Evolutionary conservation across 2,797 vertebrate genomes (phyloP).

Genomic region (Falco peregrinus): DNA sequence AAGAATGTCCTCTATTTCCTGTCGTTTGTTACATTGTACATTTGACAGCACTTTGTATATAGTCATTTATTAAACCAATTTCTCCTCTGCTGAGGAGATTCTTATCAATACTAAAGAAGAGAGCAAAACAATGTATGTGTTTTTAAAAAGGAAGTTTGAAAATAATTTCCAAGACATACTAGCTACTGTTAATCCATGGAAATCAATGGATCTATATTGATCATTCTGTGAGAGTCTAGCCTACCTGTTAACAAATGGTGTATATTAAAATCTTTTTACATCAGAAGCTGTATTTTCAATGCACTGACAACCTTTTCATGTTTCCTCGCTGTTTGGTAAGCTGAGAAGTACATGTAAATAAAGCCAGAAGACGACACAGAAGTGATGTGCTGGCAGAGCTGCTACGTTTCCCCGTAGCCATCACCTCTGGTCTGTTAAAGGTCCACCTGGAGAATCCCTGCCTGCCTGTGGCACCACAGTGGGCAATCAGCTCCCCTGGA

Average conservation of each 20-base stretch:
- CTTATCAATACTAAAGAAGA: neutral
- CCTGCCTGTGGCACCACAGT: accelerated
- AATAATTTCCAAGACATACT: neutral
- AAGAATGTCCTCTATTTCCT: slow-evolving; percentile 40
- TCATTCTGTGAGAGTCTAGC: neutral
- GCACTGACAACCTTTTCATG: neutral
- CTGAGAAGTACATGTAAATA: neutral
- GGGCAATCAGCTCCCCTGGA: neutral
- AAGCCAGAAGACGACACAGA: neutral
- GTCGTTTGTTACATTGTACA: neutral
- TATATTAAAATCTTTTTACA: slow-evolving; percentile 25
- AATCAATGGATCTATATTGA: slow-evolving; percentile 14
- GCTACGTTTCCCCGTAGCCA: neutral
- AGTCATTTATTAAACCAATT: slow-evolving; percentile 39
- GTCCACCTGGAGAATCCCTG: neutral
- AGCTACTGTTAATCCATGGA: neutral
- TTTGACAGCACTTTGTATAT: slow-evolving; percentile 31
- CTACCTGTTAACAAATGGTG: neutral
- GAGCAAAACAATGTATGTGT: neutral
- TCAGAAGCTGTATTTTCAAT: neutral
- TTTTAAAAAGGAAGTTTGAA: neutral
- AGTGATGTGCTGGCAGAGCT: neutral
- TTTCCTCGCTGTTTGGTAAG: neutral
- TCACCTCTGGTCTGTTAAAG: neutral
- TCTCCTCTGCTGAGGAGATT: slow-evolving; percentile 4